phyloP scores from a whole-genome alignment of 2,113 vertebrate genomes.

The rabbit (Oryctolagus cuniculus) region mOryCun1.1 NC_091451.1:11438501-11439000 shows the following conservation, averaged over 20 bases:
- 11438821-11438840: neutral
- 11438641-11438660: no score
- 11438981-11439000: neutral
- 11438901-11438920: neutral
- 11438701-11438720: neutral
- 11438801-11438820: neutral
- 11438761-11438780: neutral
- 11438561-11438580: no score
- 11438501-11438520: no score
- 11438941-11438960: neutral
- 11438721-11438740: neutral
- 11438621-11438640: no score
- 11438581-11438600: no score
- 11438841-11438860: neutral
- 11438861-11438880: neutral
- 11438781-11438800: neutral
- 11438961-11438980: slow-evolving; percentile 36
- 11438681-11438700: no score
- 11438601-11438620: no score
- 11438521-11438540: no score
- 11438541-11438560: no score
- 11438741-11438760: neutral
- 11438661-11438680: no score
- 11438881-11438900: slow-evolving; percentile 20
- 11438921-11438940: neutral